These are phyloP conservation scores for Tupaia chinensis DNA, from an alignment of 2,113 vertebrate genomes.

Conservation along the genomic window DNA sequence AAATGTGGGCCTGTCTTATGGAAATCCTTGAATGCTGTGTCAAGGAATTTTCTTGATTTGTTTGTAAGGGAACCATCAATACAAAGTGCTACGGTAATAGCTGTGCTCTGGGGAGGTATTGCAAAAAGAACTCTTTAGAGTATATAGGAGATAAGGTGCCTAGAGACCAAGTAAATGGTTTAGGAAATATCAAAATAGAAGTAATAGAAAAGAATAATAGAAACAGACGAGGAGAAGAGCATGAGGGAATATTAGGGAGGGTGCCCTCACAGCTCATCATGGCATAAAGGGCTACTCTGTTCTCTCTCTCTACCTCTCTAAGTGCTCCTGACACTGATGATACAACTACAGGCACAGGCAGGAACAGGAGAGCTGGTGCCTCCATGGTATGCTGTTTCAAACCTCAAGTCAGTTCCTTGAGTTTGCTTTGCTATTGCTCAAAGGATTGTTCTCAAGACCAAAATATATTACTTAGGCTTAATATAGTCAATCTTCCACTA, in stretches of 20 bases:
- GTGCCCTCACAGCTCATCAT: background rate
- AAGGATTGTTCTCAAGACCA: constrained; percentile 1
- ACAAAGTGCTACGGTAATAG: background rate
- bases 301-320: background rate
- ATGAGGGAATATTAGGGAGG: background rate
- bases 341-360: background rate
- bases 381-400: background rate
- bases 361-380: too few relatives aligned
- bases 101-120: background rate
- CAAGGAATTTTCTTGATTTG: background rate
- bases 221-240: background rate
- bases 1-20: background rate
- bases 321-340: background rate
- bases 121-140: background rate
- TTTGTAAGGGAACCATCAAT: background rate
- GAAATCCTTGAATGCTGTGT: background rate
- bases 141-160: background rate
- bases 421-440: background rate
- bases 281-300: background rate
- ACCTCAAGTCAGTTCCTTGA: background rate
- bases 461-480: background rate
- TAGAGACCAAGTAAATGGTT: background rate
- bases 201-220: background rate
- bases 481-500: background rate
- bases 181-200: background rate